Evolutionary conservation across 2,113 vertebrate genomes (phyloP), one percentile per base, ranked within the genome.

Genomic region (Lucifuga dentata): DNA sequence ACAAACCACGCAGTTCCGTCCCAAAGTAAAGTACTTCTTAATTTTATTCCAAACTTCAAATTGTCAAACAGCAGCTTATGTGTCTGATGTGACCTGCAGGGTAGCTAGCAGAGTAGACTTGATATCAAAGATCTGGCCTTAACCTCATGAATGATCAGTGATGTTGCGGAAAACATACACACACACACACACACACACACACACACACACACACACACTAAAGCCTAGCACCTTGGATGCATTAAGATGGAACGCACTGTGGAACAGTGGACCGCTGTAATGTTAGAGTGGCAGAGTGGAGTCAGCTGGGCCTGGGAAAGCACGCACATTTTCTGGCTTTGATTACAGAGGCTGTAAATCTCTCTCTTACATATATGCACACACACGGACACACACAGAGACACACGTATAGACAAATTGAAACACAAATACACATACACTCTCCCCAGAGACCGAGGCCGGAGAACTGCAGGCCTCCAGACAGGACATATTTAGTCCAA

Each of bases 221-320:
- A 46, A 46, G 51, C 26, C 20, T 38, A 46, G 36, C 12, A 5
- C 19, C 29, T 53, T 48, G 58, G 32, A 66, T 24, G 26, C 50
- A 64, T 63, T 64, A 79, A 29, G 50, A 35, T 12, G 13, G 73
- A 65, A 57, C 45, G 39, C 40, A 24, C 35, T 58, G 68, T 23
- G 26, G 68, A 73, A 21, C 40, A 67, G 77, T n/a, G 12, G 44
- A 38, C 53, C 55, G 49, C 59, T 61, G 73, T 59, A 84, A 66
- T 45, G 52, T 69, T 45, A 7, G 26, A 29, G 26, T 29, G 26
- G 26, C 65, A 71, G 64, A 78, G 82, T 84, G 68, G 65, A 88
- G 82, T 86, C 87, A 88, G 82, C 84, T 89, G 85, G 76, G 80
- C 71, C 80, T 86, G 82, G 77, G 80, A 88, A 90, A 85, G 76